These are phyloP conservation scores for Pseudomyrmex pallidus DNA, from an alignment of 1,140 invertebrate species.

Conservation along the genomic window DNA sequence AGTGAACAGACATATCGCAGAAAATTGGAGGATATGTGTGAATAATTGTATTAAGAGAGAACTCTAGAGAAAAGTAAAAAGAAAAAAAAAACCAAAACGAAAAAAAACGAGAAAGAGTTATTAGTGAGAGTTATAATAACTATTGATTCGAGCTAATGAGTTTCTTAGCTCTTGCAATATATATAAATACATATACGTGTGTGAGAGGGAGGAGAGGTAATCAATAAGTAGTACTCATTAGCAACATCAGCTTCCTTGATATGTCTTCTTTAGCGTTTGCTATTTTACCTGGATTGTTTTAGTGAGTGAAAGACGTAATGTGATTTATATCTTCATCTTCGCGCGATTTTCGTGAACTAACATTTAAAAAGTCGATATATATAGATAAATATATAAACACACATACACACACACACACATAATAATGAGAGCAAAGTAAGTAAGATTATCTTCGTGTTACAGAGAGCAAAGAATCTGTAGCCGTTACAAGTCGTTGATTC, in stretches of 20 bases:
- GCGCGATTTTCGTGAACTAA: slow-evolving; percentile 69
- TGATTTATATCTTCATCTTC: slow-evolving; percentile 75
- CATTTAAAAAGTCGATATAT: slow-evolving; percentile 65
- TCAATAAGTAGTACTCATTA: slow-evolving; percentile 72
- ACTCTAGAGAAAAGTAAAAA: slow-evolving; percentile 60
- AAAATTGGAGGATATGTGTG: slow-evolving; percentile 66
- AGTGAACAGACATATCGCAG: slow-evolving; percentile 72
- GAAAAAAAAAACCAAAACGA: too few species aligned
- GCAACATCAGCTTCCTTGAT: slow-evolving; percentile 79
- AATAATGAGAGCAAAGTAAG: slow-evolving; percentile 53
- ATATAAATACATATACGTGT: slow-evolving; percentile 18
- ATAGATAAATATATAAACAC: slow-evolving; percentile 13
- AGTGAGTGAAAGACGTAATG: slow-evolving; percentile 75
- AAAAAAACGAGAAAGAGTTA: slow-evolving; percentile 46
- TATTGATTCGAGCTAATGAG: slow-evolving; percentile 49
- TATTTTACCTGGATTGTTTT: slow-evolving; percentile 81
- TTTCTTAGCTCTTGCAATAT: slow-evolving; percentile 62
- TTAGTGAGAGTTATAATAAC: slow-evolving; percentile 68
- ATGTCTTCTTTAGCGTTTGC: slow-evolving; percentile 81
- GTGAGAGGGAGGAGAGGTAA: slow-evolving; percentile 61
- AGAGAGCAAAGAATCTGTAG: slow-evolving; percentile 57
- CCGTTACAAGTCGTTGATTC: slow-evolving; percentile 68
- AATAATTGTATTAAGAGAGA: slow-evolving; percentile 67
- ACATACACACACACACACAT: not conserved
- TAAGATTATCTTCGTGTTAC: slow-evolving; percentile 53